phyloP scores from a whole-genome alignment of 1,140 invertebrate genomes.

The Polypedilum pembai region DNA sequence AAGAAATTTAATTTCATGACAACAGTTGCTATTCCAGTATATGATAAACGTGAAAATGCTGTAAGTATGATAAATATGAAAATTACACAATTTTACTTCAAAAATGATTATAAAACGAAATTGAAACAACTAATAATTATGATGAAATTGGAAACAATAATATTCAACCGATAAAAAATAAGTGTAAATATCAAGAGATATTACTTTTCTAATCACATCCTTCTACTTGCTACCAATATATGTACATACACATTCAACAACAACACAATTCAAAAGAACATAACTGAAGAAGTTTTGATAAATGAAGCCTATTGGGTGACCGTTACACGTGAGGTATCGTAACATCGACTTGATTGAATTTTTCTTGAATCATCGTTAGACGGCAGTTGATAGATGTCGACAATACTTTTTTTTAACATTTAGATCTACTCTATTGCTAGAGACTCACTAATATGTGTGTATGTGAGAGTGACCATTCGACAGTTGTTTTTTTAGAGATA shows the following conservation, averaged over 20 bases:
- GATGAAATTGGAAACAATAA: not conserved
- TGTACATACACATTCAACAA: conserved; percentile 35
- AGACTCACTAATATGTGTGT: not conserved
- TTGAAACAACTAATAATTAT: not conserved
- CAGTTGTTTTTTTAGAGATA: no score
- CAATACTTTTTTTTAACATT: not conserved
- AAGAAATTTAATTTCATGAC: conserved; percentile 71
- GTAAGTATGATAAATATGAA: conserved; percentile 51
- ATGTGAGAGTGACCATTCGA: no score
- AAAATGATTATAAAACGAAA: not conserved
- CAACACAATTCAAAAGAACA: conserved; percentile 60
- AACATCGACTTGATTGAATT: conserved; percentile 22
- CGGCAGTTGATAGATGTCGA: not conserved
- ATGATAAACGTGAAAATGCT: conserved; percentile 69
- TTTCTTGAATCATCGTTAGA: not conserved
- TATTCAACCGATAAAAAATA: not conserved
- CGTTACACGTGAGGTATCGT: conserved; percentile 77
- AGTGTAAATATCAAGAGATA: not conserved
- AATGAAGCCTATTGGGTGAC: conserved; percentile 87
- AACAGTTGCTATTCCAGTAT: conserved; percentile 85
- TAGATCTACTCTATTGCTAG: conserved; percentile 32
- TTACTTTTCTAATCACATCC: conserved; percentile 38
- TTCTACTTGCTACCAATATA: conserved; percentile 41
- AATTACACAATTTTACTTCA: not conserved
- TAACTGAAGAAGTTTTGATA: conserved; percentile 87